These are phyloP conservation scores for Hybognathus amarus DNA, from an alignment of 2,797 vertebrate genomes.

Conservation along the genomic window DNA sequence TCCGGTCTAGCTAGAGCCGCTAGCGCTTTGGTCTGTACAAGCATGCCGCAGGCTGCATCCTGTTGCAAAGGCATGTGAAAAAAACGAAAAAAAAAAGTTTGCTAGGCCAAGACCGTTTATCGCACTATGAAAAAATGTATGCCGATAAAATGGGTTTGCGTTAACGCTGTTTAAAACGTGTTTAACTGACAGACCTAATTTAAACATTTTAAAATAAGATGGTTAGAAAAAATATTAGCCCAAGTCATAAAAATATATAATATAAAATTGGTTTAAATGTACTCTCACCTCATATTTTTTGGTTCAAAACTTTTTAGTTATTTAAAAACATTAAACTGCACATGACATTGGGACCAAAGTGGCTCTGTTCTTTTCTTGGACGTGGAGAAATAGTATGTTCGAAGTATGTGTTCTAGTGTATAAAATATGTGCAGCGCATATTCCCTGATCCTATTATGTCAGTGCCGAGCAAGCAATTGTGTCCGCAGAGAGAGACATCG, in stretches of 20 bases:
- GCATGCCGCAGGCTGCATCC: too few relatives aligned
- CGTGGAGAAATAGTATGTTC: slow-evolving; percentile 12
- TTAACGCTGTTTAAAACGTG: too few relatives aligned
- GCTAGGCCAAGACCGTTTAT: too few relatives aligned
- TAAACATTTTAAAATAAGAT: neutral
- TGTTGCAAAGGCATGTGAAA: too few relatives aligned
- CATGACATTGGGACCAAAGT: neutral
- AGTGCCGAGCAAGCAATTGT: neutral
- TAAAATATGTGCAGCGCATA: slow-evolving; percentile 7
- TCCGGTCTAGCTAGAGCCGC: too few relatives aligned
- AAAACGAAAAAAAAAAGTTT: too few relatives aligned
- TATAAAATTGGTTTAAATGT: neutral
- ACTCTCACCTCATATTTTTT: neutral
- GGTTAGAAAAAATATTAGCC: neutral
- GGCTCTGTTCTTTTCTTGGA: neutral
- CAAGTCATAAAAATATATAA: neutral
- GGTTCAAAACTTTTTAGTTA: neutral
- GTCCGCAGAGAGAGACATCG: neutral
- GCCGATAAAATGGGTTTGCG: too few relatives aligned
- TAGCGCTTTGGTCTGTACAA: too few relatives aligned
- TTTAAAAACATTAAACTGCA: neutral
- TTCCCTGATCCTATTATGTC: neutral
- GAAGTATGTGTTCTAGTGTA: neutral
- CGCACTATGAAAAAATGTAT: too few relatives aligned
- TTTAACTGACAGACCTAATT: too few relatives aligned